Base-by-base conservation (phyloP, 2,888 invertebrate genomes). In the Spodoptera littoralis region DNA sequence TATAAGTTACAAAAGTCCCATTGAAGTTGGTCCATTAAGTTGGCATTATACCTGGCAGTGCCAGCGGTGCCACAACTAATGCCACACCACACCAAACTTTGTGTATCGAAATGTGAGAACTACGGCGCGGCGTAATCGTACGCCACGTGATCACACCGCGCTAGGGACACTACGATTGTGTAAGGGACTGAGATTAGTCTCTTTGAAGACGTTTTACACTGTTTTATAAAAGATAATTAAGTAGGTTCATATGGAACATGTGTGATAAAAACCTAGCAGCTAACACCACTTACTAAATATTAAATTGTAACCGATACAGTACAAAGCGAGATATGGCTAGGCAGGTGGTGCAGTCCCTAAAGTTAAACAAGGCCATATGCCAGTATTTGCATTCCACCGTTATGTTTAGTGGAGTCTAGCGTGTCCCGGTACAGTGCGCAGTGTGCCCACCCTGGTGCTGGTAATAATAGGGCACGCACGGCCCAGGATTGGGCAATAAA, bases 401-500 rank as follows among this genome's bases (percentile, higher is more conserved):
- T 76, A 65, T 49, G 48, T 54, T 59, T 8, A 59, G 67, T 59
- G 27, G 46, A 47, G 54, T 55, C 58, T 46, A 48, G 27, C 27
- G 27, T 27, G 11, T 74, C 42, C 52, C 52, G 65, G 62, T 66
- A 64, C 54, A 48, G 46, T 48, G 55, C 47, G 63, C 54, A 65
- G 74, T 58, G 67, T 73, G 76, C 66, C 58, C 77, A 77, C 83
- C 71, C 65, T 65, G 66, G 58, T 69, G 64, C 70, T 54, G 51
- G 76, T 78, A 79, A 80, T 81, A 81, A 81, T 73, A 68, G 76
- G 72, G 78, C 84, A 84, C 84, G 82, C 86, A 88, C 88, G 85
- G 82, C 82, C 74, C 54, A 64, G 70, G 83, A 79, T 77, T 79
- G 69, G 77, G 81, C 77, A 83, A 88, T 90, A 88, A 89, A 86